Conservation (phyloP, 53 echinoderm and acorn worm species). For the Holothuria scabra region DNA sequence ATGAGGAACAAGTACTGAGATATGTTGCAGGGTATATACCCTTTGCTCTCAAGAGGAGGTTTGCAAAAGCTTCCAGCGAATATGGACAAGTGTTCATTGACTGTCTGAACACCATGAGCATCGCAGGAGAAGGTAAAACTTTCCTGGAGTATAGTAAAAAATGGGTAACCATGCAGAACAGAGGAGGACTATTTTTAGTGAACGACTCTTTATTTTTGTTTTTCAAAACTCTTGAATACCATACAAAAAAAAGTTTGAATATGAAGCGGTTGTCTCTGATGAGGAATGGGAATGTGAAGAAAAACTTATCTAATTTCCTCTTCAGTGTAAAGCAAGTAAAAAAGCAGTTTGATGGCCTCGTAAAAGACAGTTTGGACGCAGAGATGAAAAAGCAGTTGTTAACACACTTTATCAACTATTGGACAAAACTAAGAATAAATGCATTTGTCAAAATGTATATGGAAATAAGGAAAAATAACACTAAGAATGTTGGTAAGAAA, state of each 20-base stretch:
- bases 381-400: background rate
- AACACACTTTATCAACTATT: background rate
- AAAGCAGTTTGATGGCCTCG: background rate
- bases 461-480: background rate
- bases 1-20: background rate
- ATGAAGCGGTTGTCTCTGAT: background rate
- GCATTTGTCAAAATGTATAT: slow-evolving; percentile 8
- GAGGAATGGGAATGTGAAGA: background rate
- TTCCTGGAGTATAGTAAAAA: background rate
- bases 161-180: background rate
- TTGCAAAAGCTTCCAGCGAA: background rate
- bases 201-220: background rate
- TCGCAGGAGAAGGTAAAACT: background rate
- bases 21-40: slow-evolving; percentile 5
- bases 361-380: background rate
- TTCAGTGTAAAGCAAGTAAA: background rate
- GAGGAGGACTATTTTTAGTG: background rate
- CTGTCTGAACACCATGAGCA: background rate
- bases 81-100: background rate
- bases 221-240: background rate
- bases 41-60: background rate
- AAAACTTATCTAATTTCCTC: background rate
- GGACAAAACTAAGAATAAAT: background rate
- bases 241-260: background rate
- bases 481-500: background rate